Evolutionary conservation across 1,140 invertebrate species (phyloP), one percentile per base, ranked within the genome.

Genomic region (Alviniconcha marisindica): DNA sequence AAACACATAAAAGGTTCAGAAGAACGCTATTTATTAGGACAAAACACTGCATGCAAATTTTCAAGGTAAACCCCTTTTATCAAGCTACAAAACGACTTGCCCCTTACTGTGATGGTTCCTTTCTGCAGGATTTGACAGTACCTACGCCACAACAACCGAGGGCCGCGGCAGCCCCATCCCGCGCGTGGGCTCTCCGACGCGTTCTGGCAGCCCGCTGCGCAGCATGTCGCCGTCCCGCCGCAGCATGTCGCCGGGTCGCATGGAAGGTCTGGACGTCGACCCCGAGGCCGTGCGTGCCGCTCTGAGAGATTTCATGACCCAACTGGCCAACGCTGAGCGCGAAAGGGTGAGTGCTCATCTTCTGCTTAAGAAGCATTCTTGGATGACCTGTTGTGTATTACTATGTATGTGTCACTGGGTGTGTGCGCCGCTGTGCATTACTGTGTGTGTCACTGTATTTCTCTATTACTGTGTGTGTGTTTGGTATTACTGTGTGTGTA

Each of bases 261-360:
- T 87, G n/a, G 82, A 89, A 38, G 89, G 89, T 31, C 73, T 89
- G 48, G 97, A 98, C 87, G 95, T 98, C 0, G 97, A 98, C 92
- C 97, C 97, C 0, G 97, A 98, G 92, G 92, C 95, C 66, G 95
- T 98, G 42, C 95, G 97, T 87, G 97, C 97, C 92, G 97, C 97
- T 14, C 95, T 98, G 1, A 94, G 97, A 81, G 96, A 96, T 89
- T 94, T 97, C 28, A 97, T 98, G 96, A 96, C 97, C 89, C 97
- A 97, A 94, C 96, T 98, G 44, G 97, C 96, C 0, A 96, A 96
- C 91, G 95, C 97, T 76, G 97, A 98, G 93, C 94, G 97, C 33
- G 97, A 98, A 92, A 95, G 96, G 95, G 97, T 93, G 82, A 83
- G 88, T 89, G 69, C 21, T n/a, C 7, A 28, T n/a, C n/a, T n/a